Evolutionary conservation across 2,113 vertebrate genomes (phyloP).

Genomic region (Choloepus hoffmanni): DNA sequence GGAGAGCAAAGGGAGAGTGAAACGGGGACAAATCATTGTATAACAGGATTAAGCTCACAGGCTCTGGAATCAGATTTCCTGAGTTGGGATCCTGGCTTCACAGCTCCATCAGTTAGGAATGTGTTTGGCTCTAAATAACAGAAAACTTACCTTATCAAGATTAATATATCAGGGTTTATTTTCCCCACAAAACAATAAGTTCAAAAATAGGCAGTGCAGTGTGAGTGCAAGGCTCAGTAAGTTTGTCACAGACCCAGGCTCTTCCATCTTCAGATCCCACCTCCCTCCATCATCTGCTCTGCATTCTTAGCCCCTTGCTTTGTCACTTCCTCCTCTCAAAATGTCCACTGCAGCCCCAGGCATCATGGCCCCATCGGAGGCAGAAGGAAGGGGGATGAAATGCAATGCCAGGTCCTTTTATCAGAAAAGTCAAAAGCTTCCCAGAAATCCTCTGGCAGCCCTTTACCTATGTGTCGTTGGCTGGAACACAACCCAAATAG

Average conservation of each 20-base stretch:
- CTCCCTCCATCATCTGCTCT: background rate
- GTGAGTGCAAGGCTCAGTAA: background rate
- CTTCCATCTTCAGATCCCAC: too few species aligned
- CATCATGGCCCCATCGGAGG: background rate
- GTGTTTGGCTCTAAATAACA: background rate
- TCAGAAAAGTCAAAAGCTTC: conserved; percentile 2
- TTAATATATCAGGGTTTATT: background rate
- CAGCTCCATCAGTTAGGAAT: background rate
- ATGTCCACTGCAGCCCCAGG: background rate
- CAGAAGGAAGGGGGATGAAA: background rate
- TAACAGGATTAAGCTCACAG: background rate
- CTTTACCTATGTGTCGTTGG: background rate
- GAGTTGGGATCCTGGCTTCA: background rate
- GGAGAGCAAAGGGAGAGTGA: too few species aligned
- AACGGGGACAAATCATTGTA: background rate
- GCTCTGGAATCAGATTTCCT: background rate
- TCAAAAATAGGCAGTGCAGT: background rate
- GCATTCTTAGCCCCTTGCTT: background rate
- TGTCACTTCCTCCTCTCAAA: background rate
- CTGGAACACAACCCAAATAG: background rate
- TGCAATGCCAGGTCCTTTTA: background rate
- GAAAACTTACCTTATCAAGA: background rate
- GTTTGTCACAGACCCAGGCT: background rate
- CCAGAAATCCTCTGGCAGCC: background rate
- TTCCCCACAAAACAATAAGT: background rate